A percentile compares a stretch with the other conserved stretches of the same genome.
Evolutionary conservation across 2,113 vertebrate genomes (phyloP).

Genomic region (Perognathus longimembris): DNA sequence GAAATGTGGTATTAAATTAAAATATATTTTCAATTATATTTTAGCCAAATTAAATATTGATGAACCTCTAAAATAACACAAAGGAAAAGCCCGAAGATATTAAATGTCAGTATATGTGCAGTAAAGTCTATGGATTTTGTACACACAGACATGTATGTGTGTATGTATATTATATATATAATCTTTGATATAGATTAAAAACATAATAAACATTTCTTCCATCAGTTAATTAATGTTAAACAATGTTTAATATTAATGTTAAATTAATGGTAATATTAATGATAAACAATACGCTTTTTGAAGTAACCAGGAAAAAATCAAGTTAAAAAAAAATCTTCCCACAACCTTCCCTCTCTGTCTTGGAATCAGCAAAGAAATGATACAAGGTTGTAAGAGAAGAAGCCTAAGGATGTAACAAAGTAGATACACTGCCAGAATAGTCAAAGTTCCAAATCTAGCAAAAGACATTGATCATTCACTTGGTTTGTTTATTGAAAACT

Average conservation of each 20-base stretch:
- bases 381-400: not conserved
- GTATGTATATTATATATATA: no score
- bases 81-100: not conserved
- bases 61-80: not conserved
- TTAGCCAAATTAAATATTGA: not conserved
- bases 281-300: constrained; percentile 1
- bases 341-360: not conserved
- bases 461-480: not conserved
- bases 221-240: constrained; percentile 27
- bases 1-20: not conserved
- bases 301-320: constrained; percentile 25
- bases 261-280: no score
- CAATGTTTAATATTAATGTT: no score
- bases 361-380: not conserved
- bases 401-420: not conserved
- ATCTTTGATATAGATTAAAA: constrained; percentile 38
- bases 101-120: not conserved
- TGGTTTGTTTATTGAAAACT: not conserved
- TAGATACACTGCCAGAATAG: rapidly evolving
- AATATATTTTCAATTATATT: constrained; percentile 21
- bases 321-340: not conserved
- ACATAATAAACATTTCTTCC: not conserved
- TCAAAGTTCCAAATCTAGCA: not conserved
- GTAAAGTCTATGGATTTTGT: not conserved
- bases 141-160: no score